Conservation (phyloP, 2,797 vertebrate species). For the Enteromius mattozi region DNA sequence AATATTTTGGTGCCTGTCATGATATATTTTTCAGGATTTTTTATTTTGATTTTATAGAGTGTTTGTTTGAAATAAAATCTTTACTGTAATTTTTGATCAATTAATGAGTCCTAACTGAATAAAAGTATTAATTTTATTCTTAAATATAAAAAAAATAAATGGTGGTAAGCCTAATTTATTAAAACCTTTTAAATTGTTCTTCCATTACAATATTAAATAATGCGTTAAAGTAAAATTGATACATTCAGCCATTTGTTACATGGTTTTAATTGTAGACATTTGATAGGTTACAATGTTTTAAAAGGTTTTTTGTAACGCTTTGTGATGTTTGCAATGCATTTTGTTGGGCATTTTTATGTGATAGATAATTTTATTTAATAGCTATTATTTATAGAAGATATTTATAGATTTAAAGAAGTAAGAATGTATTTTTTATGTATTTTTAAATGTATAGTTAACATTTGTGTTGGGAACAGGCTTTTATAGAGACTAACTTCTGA, state of each 20-base stretch:
- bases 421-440: not conserved
- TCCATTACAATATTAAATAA: not conserved
- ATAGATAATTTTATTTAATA: not conserved
- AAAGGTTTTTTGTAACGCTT: not conserved
- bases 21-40: no score
- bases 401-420: not conserved
- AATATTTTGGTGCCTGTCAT: not conserved
- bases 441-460: not conserved
- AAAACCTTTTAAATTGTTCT: not conserved
- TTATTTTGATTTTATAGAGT: no score
- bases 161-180: not conserved
- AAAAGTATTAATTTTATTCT: not conserved
- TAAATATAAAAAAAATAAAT: not conserved
- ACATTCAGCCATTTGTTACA: not conserved
- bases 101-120: not conserved
- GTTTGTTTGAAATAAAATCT: not conserved
- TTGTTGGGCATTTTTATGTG: not conserved
- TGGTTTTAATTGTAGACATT: not conserved
- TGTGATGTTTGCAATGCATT: not conserved
- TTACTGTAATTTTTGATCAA: not conserved
- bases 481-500: not conserved
- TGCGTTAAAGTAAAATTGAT: not conserved
- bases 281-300: not conserved
- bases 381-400: not conserved
- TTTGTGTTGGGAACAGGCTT: not conserved